Evolutionary conservation across 2,888 invertebrate species (phyloP).

Genomic region (Diaphora mendica): DNA sequence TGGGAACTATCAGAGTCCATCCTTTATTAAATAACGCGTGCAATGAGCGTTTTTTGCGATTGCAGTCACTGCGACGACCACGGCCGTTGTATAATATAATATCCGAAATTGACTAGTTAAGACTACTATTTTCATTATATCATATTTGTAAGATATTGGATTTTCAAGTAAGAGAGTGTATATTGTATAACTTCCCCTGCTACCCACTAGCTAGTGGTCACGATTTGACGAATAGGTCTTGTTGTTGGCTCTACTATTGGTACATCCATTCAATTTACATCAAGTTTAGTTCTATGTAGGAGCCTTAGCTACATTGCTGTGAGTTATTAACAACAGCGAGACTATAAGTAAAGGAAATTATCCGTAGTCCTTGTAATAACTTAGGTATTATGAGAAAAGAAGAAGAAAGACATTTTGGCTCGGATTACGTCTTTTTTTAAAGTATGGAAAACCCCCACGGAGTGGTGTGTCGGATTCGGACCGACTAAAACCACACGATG

Average conservation of each 20-base stretch:
- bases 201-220: neutral
- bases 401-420: too few species aligned
- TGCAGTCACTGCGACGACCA: slow-evolving; percentile 14
- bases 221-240: too few species aligned
- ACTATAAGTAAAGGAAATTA: too few species aligned
- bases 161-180: neutral
- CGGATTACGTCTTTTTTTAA: too few species aligned
- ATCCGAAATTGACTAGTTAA: slow-evolving; percentile 15
- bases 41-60: slow-evolving; percentile 50
- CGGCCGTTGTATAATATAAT: neutral
- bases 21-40: slow-evolving; percentile 52
- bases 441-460: too few species aligned
- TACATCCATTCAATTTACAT: neutral
- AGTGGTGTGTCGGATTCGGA: too few species aligned
- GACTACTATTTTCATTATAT: neutral
- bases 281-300: neutral
- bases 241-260: neutral
- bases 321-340: too few species aligned
- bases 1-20: slow-evolving; percentile 58
- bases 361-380: too few species aligned
- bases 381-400: too few species aligned
- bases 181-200: neutral
- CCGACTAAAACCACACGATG: too few species aligned
- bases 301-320: neutral
- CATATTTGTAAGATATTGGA: neutral